Evolutionary conservation across 2,797 vertebrate species (phyloP).

Genomic region (Sus cebifrons): DNA sequence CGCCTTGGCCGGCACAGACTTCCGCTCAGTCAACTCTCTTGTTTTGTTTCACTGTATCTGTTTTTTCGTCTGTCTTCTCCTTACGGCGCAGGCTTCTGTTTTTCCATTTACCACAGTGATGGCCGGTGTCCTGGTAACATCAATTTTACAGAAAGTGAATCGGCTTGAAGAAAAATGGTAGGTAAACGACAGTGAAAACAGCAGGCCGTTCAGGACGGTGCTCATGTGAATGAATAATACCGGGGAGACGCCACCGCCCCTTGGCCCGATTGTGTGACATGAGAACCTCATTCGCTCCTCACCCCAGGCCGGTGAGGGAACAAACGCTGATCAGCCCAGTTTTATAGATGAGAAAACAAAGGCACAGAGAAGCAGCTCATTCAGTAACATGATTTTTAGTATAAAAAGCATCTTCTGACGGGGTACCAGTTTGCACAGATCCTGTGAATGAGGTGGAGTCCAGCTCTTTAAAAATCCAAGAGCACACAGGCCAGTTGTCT

Average conservation of each 20-base stretch:
- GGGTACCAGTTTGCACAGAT: background rate
- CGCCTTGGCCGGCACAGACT: background rate
- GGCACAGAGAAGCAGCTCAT: background rate
- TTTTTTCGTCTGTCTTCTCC: slow-evolving; percentile 32
- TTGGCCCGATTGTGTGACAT: background rate
- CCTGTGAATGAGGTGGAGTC: background rate
- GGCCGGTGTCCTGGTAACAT: slow-evolving; percentile 48
- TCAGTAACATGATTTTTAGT: background rate
- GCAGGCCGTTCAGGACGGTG: background rate
- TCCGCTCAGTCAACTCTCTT: background rate
- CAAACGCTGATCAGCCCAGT: background rate
- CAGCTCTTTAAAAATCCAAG: background rate
- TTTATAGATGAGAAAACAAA: background rate
- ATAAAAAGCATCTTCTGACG: background rate
- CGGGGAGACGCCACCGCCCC: background rate
- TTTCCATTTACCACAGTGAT: background rate
- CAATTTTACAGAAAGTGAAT: slow-evolving; percentile 42
- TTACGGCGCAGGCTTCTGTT: background rate
- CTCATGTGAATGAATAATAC: background rate
- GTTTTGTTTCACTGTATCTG: background rate
- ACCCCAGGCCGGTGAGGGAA: background rate
- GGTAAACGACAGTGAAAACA: background rate
- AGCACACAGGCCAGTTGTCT: background rate
- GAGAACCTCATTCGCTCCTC: background rate
- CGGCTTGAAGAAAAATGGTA: background rate